Base-by-base conservation (phyloP, 2,113 vertebrate genomes). In the Myrmecobius fasciatus region DNA sequence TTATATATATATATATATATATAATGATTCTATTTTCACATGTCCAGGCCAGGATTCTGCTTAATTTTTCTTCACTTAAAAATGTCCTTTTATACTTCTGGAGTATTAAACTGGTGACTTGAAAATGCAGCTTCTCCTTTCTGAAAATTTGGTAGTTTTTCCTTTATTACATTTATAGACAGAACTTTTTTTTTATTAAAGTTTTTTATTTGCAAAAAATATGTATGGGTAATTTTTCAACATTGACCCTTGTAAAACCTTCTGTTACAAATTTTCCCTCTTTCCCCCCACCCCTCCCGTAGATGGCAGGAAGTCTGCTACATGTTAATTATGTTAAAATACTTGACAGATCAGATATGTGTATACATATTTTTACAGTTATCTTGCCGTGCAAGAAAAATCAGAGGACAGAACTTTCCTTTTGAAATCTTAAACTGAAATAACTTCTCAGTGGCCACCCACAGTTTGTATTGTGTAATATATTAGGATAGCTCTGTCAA, bases 21-120 rank as follows among this genome's bases (percentile, higher is more conserved):
- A 8, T 20, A 0, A 0, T 1, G 0, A 48, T 49, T 92, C 60
- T 93, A 2, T 93, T 92, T 94, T 88, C 28, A 67, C 11, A 3
- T 14, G 3, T 47, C 36, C 26, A 5, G 1, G 8, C 46, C 28
- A 3, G 49, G 52, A 25, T 90, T 89, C 52, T 83, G 36, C 47
- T 52, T 43, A 52, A 22, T 53, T n/a, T 53, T n/a, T 95, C 88
- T 92, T 91, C 25, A 48, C 89, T 90, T 90, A 90, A 83, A n/a
- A 24, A 28, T 20, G 12, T 48, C 90, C 89, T 91, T 88, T 25
- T 52, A 47, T 83, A 49, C 51, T n/a, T 91, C 0, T 0, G 12
- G n/a, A 93, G 25, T 25, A 93, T 14, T 28, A 47, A 52, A 0
- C 22, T 60, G 56, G 90, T 91, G 43, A 54, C 60, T 11, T 22